Evolutionary conservation across 2,888 invertebrate genomes (phyloP).

Genomic region (Perizoma affinitatum): DNA sequence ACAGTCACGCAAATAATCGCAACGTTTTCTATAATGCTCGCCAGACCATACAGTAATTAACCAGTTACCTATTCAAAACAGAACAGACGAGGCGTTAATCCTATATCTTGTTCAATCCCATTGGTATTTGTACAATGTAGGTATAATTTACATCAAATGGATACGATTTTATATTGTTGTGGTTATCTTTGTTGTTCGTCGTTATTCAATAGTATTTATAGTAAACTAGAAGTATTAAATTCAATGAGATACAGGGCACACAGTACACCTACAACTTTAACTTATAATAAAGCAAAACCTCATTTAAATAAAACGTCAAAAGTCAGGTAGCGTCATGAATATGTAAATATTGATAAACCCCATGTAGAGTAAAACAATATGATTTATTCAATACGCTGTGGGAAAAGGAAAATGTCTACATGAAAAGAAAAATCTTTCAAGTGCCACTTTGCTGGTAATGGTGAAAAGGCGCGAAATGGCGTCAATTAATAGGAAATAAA

Average conservation of each 20-base stretch:
- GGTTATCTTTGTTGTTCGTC: too few species aligned
- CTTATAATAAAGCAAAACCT: conserved; percentile 1
- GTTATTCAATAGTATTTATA: too few species aligned
- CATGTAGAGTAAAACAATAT: conserved; percentile 19
- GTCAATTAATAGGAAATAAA: conserved; percentile 33
- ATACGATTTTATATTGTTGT: too few species aligned
- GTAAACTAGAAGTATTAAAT: too few species aligned
- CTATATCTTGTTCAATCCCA: too few species aligned
- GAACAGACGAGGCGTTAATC: too few species aligned
- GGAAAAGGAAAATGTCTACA: conserved; percentile 20
- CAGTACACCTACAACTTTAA: background rate
- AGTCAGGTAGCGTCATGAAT: conserved; percentile 24
- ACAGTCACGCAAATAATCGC: conserved; percentile 58
- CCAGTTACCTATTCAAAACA: too few species aligned
- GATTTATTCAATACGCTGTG: conserved; percentile 21
- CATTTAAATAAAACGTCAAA: conserved; percentile 7
- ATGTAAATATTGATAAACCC: conserved; percentile 19
- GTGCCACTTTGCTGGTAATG: conserved; percentile 26
- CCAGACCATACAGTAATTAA: background rate
- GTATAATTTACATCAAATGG: too few species aligned
- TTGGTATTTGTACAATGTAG: too few species aligned
- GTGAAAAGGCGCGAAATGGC: conserved; percentile 25
- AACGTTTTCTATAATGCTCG: conserved; percentile 39
- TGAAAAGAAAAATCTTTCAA: conserved; percentile 28
- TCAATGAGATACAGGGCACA: too few species aligned